These are phyloP conservation scores for Gymnosoma rotundatum DNA, from an alignment of 2,888 invertebrate genomes.

Conservation along the genomic window DNA sequence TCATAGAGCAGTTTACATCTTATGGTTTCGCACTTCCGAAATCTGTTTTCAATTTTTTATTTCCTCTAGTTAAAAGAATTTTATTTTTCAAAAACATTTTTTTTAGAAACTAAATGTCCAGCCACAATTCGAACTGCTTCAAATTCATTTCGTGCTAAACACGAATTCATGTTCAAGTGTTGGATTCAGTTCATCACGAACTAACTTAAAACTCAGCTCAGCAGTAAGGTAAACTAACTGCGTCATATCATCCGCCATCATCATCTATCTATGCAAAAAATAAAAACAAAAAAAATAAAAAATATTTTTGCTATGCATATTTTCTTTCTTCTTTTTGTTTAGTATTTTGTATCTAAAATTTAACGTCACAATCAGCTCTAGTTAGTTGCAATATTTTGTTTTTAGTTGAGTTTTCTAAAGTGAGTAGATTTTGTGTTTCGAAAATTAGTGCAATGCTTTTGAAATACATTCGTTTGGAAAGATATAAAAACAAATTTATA, in stretches of 20 bases:
- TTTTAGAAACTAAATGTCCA: background rate
- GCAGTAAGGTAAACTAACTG: conserved; percentile 17
- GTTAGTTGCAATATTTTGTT: conserved; percentile 23
- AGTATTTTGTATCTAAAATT: background rate
- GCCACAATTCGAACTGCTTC: conserved; percentile 29
- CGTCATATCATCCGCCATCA: conserved; percentile 23
- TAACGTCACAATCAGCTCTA: conserved; percentile 55
- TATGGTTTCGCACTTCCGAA: no score
- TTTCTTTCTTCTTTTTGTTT: conserved; percentile 26
- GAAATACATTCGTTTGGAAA: conserved; percentile 64
- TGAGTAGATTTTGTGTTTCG: conserved; percentile 21
- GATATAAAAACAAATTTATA: conserved; percentile 61
- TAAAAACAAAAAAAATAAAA: background rate
- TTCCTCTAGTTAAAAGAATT: no score
- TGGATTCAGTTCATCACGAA: conserved; percentile 24
- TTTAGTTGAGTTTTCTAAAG: conserved; percentile 31
- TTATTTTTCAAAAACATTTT: background rate
- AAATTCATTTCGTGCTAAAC: conserved; percentile 35
- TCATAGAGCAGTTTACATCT: no score
- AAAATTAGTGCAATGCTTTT: conserved; percentile 63
- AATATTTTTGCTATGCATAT: background rate
- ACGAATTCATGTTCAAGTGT: conserved; percentile 33
- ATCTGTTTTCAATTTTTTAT: no score
- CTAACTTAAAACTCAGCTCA: background rate
- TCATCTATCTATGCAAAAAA: background rate